Base-by-base conservation (phyloP, 1,140 invertebrate genomes). In the Drosophila watanabei region DNA sequence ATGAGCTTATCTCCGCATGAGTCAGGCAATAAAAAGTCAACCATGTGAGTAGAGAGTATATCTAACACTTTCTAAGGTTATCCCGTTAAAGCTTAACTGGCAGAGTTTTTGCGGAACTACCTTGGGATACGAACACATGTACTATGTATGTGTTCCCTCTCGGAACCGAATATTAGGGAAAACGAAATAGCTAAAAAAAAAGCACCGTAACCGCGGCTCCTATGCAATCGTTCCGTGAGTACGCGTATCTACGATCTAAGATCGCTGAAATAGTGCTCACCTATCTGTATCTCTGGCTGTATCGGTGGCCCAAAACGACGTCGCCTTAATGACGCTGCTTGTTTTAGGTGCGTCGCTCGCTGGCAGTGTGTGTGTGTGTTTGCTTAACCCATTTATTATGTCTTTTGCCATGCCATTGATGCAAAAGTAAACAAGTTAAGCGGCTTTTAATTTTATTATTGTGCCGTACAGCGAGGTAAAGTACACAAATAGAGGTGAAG, bases 391-490 rank as follows among this genome's bases (percentile, higher is more conserved):
- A 79, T 79, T 79, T 79, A 79, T 69, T 76, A 59, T 77, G 62
- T 77, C 72, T 77, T 76, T 59, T 78, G 75, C 64, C 75, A 70
- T 79, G 75, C 75, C 75, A 79, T 79, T 79, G 75, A 79, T 79
- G 65, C 64, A 79, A 79, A 79, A 79, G 75, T 58, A 79, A 79
- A 79, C 75, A 79, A 79, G 75, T 79, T 79, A 79, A 79, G 75
- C 75, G 75, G 75, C 75, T 79, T 79, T 79, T 79, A 79, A 79
- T 73, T 73, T 52, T 73, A 73, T 73, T 73, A 73, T 73, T 73
- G 69, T 72, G 54, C 69, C 20, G 54, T 73, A 24, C 13, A 28
- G 58, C 64, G 49, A 73, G 41, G 70, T n/a, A 58, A 73, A 32
- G 68, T 73, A 73, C 68, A 61, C 46, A 73, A 61, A 73, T 73